phyloP scores from a whole-genome alignment of 2,113 vertebrate species.

The Tyto alba region DNA sequence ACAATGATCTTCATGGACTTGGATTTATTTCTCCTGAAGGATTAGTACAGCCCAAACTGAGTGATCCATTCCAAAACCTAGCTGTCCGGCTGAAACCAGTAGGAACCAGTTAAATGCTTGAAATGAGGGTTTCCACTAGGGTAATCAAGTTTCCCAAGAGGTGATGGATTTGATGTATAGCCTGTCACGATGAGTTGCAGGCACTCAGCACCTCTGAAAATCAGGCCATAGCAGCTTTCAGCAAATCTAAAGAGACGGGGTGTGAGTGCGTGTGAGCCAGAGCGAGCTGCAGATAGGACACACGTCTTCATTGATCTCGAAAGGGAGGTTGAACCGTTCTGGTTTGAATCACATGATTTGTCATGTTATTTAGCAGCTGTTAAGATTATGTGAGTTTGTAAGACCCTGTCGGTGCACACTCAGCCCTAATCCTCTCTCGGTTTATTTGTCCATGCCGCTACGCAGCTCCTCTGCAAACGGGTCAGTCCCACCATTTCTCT shows the following conservation, averaged over 20 bases:
- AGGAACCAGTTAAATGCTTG: conserved; percentile 50
- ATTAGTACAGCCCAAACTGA: background rate
- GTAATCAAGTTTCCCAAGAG: conserved; percentile 57
- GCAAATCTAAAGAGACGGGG: conserved; percentile 6
- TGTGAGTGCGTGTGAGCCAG: background rate
- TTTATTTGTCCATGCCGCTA: background rate
- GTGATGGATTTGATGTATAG: conserved; percentile 63
- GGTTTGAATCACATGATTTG: conserved; percentile 4
- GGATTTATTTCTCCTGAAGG: conserved; percentile 10
- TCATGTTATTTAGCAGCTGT: background rate
- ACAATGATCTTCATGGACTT: background rate
- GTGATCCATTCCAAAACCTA: background rate
- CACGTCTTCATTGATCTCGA: background rate
- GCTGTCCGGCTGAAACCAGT: conserved; percentile 27
- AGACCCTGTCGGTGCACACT: background rate
- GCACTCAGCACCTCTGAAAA: conserved; percentile 54
- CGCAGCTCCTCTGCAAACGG: background rate
- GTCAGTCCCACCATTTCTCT: accelerated
- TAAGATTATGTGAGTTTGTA: background rate
- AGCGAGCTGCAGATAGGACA: background rate
- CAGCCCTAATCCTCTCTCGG: background rate
- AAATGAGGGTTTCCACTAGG: conserved; percentile 52
- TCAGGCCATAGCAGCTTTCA: conserved; percentile 30
- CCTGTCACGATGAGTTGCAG: conserved; percentile 58
- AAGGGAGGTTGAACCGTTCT: conserved; percentile 9